Conservation (phyloP, 2,113 vertebrate genomes). For the Climacteris rufus region DNA sequence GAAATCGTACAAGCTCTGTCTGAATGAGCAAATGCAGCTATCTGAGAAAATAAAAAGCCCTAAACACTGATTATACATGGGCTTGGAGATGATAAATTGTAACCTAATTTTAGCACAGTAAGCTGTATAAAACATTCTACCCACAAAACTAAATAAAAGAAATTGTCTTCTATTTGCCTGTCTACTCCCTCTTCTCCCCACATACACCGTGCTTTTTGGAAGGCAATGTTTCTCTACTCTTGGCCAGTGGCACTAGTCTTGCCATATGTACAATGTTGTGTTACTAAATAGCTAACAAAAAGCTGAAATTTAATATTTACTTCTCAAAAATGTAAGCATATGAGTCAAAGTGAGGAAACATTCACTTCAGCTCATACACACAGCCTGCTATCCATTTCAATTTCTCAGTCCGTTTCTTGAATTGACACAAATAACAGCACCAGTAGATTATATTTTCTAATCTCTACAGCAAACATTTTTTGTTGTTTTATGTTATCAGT, state of each 20-base stretch:
- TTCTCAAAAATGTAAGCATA: constrained; percentile 11
- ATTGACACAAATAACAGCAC: not conserved
- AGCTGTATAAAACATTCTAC: not conserved
- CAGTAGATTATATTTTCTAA: not conserved
- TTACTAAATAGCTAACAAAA: constrained; percentile 24
- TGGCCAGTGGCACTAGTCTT: constrained; percentile 39
- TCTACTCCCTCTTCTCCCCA: not conserved
- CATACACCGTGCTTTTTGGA: not conserved
- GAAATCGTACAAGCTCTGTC: not conserved
- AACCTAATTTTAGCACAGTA: not conserved
- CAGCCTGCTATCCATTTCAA: not conserved
- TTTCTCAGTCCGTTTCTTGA: not conserved
- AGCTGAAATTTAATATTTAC: not conserved
- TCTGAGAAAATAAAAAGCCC: constrained; percentile 15
- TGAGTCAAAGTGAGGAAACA: constrained; percentile 30
- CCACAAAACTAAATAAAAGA: not conserved
- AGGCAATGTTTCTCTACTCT: not conserved
- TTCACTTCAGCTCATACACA: not conserved
- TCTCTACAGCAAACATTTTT: not conserved
- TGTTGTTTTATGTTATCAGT: not conserved
- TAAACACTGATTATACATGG: constrained; percentile 6
- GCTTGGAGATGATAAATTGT: constrained; percentile 19
- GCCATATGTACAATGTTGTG: constrained; percentile 5
- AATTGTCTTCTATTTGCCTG: not conserved
- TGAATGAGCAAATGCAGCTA: constrained; percentile 37